Percentiles rank a stretch among this genome's conserved stretches.
phyloP scores from a whole-genome alignment of 2,888 invertebrate genomes.

The Cephus runcator region DNA sequence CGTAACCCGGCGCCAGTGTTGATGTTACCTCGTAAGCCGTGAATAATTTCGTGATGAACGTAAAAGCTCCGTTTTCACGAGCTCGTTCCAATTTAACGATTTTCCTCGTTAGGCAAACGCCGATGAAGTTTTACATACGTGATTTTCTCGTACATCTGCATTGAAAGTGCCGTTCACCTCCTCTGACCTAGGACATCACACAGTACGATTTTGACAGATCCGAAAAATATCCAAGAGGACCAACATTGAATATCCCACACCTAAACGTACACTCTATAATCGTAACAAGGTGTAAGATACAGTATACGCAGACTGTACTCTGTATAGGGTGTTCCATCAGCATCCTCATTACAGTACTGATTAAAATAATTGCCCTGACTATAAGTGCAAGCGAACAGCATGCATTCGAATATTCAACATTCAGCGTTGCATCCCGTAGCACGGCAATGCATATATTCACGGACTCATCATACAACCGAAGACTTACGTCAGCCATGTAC shows the following conservation, averaged over 20 bases:
- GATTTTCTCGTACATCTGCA: neutral
- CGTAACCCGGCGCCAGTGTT: neutral
- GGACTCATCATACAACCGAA: neutral
- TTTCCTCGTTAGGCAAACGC: neutral
- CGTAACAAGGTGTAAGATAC: neutral
- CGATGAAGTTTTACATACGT: neutral
- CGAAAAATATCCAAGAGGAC: neutral
- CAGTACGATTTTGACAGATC: neutral
- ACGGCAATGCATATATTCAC: neutral
- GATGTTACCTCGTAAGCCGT: neutral
- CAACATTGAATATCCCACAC: neutral
- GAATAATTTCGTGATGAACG: neutral
- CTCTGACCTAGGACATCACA: neutral
- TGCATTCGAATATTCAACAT: neutral
- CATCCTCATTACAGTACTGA: constrained; percentile 42
- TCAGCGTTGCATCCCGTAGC: neutral
- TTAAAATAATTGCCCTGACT: constrained; percentile 39
- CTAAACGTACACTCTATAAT: neutral
- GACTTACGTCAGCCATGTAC: neutral
- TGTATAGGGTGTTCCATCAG: constrained; percentile 13
- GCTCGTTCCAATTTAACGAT: neutral
- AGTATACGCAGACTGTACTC: neutral
- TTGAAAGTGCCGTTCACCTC: neutral
- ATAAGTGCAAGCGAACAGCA: neutral
- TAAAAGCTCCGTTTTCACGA: neutral